Evolutionary conservation across 1,140 invertebrate genomes (phyloP).

Genomic region (Hormaphis cornu): DNA sequence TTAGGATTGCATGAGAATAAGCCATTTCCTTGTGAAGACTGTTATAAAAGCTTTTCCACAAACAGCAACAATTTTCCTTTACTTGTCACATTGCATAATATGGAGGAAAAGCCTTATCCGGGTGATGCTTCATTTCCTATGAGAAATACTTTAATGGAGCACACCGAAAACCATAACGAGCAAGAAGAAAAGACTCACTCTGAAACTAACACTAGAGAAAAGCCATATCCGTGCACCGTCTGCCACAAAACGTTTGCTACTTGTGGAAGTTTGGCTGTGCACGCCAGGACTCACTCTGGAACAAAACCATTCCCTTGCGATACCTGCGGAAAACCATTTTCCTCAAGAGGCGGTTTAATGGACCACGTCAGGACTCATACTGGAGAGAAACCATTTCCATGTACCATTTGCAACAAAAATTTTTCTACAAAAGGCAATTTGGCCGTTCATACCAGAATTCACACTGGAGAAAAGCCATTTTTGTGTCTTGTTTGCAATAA

Average conservation of each 20-base stretch:
- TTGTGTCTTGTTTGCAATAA: no score
- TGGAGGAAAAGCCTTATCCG: no score
- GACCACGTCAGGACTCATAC: no score
- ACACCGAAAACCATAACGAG: no score
- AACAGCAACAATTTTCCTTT: conserved; percentile 14
- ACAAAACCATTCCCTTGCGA: background rate
- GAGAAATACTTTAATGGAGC: no score
- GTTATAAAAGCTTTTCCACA: conserved; percentile 26
- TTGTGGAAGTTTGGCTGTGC: background rate
- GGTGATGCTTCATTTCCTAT: no score
- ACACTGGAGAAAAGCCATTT: no score
- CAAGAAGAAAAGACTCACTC: no score
- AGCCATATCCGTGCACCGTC: conserved; percentile 38
- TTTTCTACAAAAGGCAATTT: background rate
- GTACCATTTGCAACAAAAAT: background rate
- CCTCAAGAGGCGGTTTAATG: background rate
- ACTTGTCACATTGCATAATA: no score
- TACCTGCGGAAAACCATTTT: background rate
- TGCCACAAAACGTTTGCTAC: conserved; percentile 38
- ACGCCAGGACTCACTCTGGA: conserved; percentile 12
- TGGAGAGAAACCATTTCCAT: no score
- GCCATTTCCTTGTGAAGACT: conserved; percentile 32
- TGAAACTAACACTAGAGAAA: no score
- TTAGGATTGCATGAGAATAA: no score
- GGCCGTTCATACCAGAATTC: background rate